Evolutionary conservation across 2,888 invertebrate genomes (phyloP), one percentile per base, ranked within the genome.

Genomic region (Caenorhabditis imperialis): DNA sequence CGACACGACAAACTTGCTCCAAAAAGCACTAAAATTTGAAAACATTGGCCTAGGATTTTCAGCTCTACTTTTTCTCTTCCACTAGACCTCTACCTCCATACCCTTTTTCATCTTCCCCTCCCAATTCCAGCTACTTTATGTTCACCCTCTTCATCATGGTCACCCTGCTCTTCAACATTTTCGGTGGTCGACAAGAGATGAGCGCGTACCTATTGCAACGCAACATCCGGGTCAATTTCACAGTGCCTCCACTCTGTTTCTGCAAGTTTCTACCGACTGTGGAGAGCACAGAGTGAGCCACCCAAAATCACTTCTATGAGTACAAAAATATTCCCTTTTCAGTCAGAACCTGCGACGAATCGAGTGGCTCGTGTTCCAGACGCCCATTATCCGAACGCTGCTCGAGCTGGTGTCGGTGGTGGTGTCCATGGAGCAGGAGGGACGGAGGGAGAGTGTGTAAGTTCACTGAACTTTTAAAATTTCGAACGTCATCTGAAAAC

Each of bases 301-400:
- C 30, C 25, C 2, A 40, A 18, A 27, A 47, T 18, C 18, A 1
- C 6, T 33, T 35, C 1, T 16, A n/a, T 14, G 1, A 4, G 7
- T 16, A 5, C 1, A 14, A 18, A 65, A 30, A 55, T 33, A 27
- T 55, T 14, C 22, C 8, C 5, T 27, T 75, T 79, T 47, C 61
- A 77, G 79, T 42, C 47, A 47, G 33, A 86, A 86, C 48, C 73
- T 86, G 35, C 78, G 86, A 3, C 73, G 84, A 30, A 80, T 86
- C 6, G 86, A 86, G 70, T 87, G 86, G 86, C 61, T 85, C 3
- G 86, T 86, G 3, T 87, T 86, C 54, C 86, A 86, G 55, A 84
- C 86, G 14, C 86, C 86, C n/a, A 76, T 86, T 14, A 73, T 86
- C 4, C 76, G 86, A 51, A 83, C 84, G 10, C 47, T 81, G 1